Conservation (phyloP, 2,113 vertebrate genomes). For the Chaenocephalus aceratus region DNA sequence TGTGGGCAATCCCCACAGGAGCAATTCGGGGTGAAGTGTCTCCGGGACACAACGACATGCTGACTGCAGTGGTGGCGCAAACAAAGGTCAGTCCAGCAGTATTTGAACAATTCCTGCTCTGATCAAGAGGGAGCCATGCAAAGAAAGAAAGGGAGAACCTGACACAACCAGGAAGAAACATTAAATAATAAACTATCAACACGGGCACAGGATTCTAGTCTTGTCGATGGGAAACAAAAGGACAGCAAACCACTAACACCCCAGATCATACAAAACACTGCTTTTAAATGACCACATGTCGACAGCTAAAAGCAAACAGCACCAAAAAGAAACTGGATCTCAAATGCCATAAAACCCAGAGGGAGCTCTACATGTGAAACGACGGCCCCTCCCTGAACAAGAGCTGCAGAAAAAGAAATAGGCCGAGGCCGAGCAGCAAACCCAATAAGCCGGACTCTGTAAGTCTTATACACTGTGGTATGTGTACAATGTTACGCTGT, state of each 20-base stretch:
- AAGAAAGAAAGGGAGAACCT: conserved; percentile 34
- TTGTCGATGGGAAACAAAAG: background rate
- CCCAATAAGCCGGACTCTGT: background rate
- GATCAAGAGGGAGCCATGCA: conserved; percentile 18
- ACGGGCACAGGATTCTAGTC: background rate
- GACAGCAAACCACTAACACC: background rate
- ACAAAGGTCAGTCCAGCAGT: background rate
- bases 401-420: conserved; percentile 10
- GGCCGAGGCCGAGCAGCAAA: background rate
- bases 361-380: conserved; percentile 14
- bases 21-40: too few species aligned
- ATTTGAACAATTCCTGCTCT: conserved; percentile 29
- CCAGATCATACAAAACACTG: background rate
- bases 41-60: too few species aligned
- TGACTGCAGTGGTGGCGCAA: too few species aligned
- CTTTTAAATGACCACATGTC: too few species aligned
- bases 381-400: conserved; percentile 39
- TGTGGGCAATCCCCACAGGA: too few species aligned
- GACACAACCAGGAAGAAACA: conserved; percentile 33
- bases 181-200: conserved; percentile 35
- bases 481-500: background rate
- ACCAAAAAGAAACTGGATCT: conserved; percentile 21
- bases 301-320: conserved; percentile 15
- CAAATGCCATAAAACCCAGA: conserved; percentile 39
- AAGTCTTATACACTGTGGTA: background rate